Evolutionary conservation across 2,113 vertebrate species (phyloP).

Genomic region (Eretmochelys imbricata): DNA sequence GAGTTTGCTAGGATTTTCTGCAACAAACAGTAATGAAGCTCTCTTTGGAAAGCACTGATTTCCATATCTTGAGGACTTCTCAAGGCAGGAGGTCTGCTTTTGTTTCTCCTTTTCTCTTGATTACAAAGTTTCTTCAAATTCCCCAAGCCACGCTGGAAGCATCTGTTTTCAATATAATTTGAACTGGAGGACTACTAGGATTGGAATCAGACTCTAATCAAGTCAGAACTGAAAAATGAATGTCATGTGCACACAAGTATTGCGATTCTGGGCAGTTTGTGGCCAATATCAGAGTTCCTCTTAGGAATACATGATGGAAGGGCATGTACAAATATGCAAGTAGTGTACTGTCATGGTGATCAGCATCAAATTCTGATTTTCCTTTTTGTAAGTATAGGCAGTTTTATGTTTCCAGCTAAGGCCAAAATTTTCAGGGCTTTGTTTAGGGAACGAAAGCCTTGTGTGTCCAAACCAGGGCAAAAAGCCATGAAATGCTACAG

Average conservation of each 20-base stretch:
- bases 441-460: constrained; percentile 34
- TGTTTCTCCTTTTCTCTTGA: constrained; percentile 52
- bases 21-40: constrained; percentile 41
- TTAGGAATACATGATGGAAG: constrained; percentile 13
- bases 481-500: not conserved
- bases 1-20: not conserved
- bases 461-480: constrained; percentile 10
- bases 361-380: constrained; percentile 38
- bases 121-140: constrained; percentile 62
- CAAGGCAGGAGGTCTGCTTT: constrained; percentile 66
- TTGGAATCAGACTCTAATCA: constrained; percentile 78
- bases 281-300: constrained; percentile 42
- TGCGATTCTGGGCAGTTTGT: not conserved
- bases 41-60: not conserved
- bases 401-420: constrained; percentile 59
- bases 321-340: constrained; percentile 47
- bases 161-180: constrained; percentile 79
- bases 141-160: constrained; percentile 70
- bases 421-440: constrained; percentile 7
- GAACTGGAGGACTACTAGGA: constrained; percentile 74
- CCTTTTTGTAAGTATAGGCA: constrained; percentile 42
- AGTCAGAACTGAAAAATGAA: constrained; percentile 72
- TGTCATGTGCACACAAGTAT: constrained; percentile 65
- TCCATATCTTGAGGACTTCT: constrained; percentile 61
- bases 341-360: constrained; percentile 37